These are phyloP conservation scores for Caenorhabditis uteleia DNA, from an alignment of 2,888 invertebrate genomes.

Conservation along the genomic window DNA sequence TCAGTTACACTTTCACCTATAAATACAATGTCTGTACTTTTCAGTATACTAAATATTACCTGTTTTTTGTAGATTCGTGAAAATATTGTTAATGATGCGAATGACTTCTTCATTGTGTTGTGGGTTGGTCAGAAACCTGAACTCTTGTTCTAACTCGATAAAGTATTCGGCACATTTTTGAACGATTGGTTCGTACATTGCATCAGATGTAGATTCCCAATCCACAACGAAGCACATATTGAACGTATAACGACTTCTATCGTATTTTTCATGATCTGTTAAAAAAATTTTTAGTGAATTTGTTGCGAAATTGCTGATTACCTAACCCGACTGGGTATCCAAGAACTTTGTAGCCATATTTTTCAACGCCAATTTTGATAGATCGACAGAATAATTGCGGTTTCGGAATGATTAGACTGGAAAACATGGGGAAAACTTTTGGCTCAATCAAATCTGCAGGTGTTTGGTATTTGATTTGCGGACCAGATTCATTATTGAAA, in stretches of 20 bases:
- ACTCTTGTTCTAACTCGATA: conserved; percentile 62
- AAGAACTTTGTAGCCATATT: conserved; percentile 61
- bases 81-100: conserved; percentile 55
- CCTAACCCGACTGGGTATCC: conserved; percentile 66
- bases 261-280: conserved; percentile 41
- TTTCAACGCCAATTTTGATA: conserved; percentile 55
- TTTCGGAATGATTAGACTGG: conserved; percentile 53
- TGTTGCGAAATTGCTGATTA: conserved; percentile 2
- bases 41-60: no score
- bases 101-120: conserved; percentile 41
- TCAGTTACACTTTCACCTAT: conserved; percentile 58
- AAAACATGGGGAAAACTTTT: conserved; percentile 5
- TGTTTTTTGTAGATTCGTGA: conserved; percentile 35
- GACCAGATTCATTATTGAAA: conserved; percentile 62
- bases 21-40: no score
- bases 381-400: conserved; percentile 47
- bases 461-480: conserved; percentile 60
- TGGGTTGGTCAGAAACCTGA: conserved; percentile 46
- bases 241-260: conserved; percentile 55
- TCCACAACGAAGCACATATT: conserved; percentile 68
- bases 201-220: conserved; percentile 49
- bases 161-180: conserved; percentile 68
- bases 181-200: conserved; percentile 68
- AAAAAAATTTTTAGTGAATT: neutral
- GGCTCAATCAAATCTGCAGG: neutral